phyloP scores from a whole-genome alignment of 2,113 vertebrate genomes.

The Sitta europaea region DNA sequence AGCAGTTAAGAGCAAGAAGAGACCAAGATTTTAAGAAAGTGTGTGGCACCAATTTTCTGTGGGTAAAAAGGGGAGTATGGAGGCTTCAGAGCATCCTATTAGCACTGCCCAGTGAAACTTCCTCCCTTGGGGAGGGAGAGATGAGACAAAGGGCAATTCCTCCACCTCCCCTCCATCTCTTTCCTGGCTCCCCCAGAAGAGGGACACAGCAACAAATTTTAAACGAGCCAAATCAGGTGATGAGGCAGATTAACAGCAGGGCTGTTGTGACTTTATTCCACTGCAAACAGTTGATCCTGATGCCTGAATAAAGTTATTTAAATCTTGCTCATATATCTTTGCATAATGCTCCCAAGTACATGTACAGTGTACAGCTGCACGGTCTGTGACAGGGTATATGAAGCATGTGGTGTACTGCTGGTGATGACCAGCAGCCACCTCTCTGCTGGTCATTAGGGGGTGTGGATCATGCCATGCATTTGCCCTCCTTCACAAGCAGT shows the following conservation, averaged over 20 bases:
- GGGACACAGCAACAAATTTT: not conserved
- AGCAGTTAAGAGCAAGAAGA: not conserved
- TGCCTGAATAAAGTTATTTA: not conserved
- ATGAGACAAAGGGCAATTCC: not conserved
- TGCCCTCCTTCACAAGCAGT: not conserved
- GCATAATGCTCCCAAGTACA: not conserved
- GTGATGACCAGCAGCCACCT: not conserved
- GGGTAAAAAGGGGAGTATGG: not conserved
- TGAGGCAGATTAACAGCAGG: not conserved
- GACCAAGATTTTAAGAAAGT: not conserved
- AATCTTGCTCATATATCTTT: not conserved
- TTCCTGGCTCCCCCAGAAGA: not conserved
- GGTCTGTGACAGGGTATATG: not conserved
- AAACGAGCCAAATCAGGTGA: rapidly evolving
- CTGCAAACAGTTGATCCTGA: not conserved
- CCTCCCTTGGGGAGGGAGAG: not conserved
- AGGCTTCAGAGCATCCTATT: not conserved
- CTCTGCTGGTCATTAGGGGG: not conserved
- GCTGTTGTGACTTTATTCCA: not conserved
- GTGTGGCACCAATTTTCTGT: not conserved
- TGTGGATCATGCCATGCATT: not conserved
- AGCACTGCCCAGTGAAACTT: not conserved
- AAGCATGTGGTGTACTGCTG: not conserved
- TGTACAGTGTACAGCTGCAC: not conserved
- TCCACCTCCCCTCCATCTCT: not conserved